Evolutionary conservation across 2,888 invertebrate species (phyloP), one percentile per base, ranked within the genome.

Genomic region (Diarsia rubi): DNA sequence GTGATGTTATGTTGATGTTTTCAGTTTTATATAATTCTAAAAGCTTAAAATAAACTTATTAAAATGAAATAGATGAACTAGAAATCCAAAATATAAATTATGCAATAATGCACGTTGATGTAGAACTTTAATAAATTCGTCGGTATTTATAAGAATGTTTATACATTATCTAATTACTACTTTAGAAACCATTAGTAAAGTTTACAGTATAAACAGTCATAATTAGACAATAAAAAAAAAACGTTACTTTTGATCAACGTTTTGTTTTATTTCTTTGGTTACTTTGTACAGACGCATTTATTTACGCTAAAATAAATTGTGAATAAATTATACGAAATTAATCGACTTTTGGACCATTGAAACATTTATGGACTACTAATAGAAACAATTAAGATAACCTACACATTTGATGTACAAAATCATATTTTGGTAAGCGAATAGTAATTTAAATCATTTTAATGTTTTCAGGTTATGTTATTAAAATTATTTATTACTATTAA

Each of bases 251-350:
- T 2, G 9, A 21, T 31, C 9, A 12, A 8, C 4, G 0, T 59
- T 45, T 45, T 21, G 2, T 65, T 68, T 62, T 12, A 66, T 66
- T 62, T 42, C 0, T 44, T 0, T n/a, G 8, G 2, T 31, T 2
- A 0, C 19, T 27, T 44, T 54, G 27, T 19, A 24, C 42, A 47
- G 47, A 24, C 64, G 19, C 16, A 52, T 6, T 1, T 8, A 47
- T 63, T 70, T 31, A 2, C 16, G 16, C 8, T 63, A 70, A 70
- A 67, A 44, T 42, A 5, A 62, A 44, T 31, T 16, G 24, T 21
- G 64, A 68, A 79, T 79, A 65, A 42, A 54, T 79, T 69, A 79
- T 79, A 80, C 74, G 0, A 11, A 47, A 19, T 74, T 68, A 47
- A 16, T 57, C 80, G 19, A 68, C 37, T 74, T 52, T 74, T 75